These are phyloP conservation scores for Macrotus californicus DNA, from an alignment of 2,113 vertebrate species.

Conservation along the genomic window DNA sequence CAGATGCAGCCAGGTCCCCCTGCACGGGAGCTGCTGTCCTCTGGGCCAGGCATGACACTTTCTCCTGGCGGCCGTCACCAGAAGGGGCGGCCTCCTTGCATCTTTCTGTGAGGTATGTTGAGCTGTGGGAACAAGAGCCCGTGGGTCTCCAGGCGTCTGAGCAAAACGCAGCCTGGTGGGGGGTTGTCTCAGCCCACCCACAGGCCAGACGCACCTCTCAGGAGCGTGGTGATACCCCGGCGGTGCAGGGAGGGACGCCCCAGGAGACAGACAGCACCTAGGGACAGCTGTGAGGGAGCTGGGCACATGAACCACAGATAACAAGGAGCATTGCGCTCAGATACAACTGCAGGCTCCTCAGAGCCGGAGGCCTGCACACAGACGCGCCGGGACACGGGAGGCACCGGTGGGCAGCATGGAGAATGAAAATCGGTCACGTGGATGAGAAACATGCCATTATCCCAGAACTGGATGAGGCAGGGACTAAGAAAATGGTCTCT, in stretches of 20 bases:
- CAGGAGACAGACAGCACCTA: neutral
- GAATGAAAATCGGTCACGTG: conserved; percentile 22
- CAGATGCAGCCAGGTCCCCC: neutral
- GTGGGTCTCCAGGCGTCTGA: neutral
- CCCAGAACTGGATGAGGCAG: neutral
- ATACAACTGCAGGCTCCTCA: conserved; percentile 37
- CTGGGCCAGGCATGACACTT: neutral
- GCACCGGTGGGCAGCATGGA: neutral
- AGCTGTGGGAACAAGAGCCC: neutral
- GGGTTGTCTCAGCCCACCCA: neutral
- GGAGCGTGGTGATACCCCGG: neutral
- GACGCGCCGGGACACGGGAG: neutral
- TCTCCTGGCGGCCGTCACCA: neutral
- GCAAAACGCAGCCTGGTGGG: fast-evolving
- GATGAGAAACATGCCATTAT: neutral
- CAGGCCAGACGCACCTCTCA: neutral
- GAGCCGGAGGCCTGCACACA: neutral
- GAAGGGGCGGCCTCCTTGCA: neutral
- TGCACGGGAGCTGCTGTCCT: neutral
- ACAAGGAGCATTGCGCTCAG: neutral
- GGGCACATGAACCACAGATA: conserved; percentile 30
- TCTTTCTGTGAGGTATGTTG: neutral
- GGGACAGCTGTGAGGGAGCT: neutral
- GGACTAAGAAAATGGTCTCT: neutral
- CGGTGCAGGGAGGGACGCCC: neutral